Evolutionary conservation across 2,113 vertebrate genomes (phyloP).

Genomic region (Pygoscelis adeliae): DNA sequence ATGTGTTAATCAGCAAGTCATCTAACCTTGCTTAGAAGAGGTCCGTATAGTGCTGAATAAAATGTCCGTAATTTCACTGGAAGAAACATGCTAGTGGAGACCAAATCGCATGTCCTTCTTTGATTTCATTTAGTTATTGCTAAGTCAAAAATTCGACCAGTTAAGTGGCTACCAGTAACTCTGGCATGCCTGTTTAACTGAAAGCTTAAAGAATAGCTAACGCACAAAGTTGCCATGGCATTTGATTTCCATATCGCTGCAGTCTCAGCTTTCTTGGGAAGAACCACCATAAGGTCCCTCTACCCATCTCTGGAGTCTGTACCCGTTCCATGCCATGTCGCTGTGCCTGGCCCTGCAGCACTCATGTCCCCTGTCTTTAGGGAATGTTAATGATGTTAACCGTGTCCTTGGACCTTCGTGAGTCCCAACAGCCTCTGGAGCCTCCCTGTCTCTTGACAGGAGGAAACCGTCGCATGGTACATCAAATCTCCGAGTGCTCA

Average conservation of each 20-base stretch:
- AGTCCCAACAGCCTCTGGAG: background rate
- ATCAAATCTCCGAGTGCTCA: background rate
- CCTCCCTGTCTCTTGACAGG: background rate
- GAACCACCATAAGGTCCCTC: background rate
- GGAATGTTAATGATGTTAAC: background rate
- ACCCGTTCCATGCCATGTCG: background rate
- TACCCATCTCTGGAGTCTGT: background rate
- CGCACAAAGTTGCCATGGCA: background rate
- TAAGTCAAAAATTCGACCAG: background rate
- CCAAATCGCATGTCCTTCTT: accelerated
- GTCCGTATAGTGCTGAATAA: background rate
- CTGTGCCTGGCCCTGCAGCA: background rate
- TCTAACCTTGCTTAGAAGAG: background rate
- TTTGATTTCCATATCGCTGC: background rate
- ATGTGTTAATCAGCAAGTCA: background rate
- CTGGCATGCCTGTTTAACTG: background rate
- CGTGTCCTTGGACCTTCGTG: accelerated
- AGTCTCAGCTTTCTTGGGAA: background rate
- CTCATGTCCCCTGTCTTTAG: background rate
- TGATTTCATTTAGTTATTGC: background rate
- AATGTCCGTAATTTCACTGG: background rate
- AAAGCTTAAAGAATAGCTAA: background rate
- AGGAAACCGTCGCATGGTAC: background rate
- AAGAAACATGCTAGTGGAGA: background rate
- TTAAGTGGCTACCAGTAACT: background rate